Conservation (phyloP, 2,888 invertebrate species). For the Saturnia japonica region DNA sequence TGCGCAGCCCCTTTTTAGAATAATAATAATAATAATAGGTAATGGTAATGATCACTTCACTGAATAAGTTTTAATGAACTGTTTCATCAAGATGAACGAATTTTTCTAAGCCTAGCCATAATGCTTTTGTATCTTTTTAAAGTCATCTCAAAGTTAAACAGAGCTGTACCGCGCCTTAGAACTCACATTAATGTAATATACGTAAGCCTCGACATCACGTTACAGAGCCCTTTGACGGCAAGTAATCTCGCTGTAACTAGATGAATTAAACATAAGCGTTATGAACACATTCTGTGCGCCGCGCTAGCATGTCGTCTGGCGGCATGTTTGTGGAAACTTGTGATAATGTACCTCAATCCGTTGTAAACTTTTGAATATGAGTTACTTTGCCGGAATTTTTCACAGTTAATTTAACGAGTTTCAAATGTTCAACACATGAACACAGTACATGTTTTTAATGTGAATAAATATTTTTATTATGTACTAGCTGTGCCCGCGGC, state of each 20-base stretch:
- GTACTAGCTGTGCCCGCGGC: too few species aligned
- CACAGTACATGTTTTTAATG: background rate
- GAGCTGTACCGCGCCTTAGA: background rate
- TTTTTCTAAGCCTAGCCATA: background rate
- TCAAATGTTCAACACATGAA: background rate
- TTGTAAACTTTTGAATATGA: conserved; percentile 1
- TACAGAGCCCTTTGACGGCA: conserved; percentile 46
- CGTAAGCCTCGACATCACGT: conserved; percentile 41
- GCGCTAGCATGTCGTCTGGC: conserved; percentile 9
- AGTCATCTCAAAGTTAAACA: background rate
- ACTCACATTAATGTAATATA: conserved; percentile 50
- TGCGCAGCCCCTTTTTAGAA: too few species aligned
- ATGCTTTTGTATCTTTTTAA: background rate
- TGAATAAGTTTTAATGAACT: too few species aligned
- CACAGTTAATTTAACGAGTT: background rate
- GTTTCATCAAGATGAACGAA: too few species aligned
- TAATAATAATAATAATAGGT: too few species aligned
- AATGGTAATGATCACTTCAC: too few species aligned
- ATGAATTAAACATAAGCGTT: conserved; percentile 56
- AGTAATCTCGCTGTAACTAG: conserved; percentile 45
- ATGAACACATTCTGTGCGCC: conserved; percentile 24
- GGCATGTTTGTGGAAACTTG: conserved; percentile 1
- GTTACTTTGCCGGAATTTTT: background rate
- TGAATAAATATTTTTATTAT: too few species aligned
- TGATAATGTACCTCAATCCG: conserved; percentile 7